These are phyloP conservation scores for Whitmania pigra DNA, from an alignment of 1,140 invertebrate species.

Conservation along the genomic window DNA sequence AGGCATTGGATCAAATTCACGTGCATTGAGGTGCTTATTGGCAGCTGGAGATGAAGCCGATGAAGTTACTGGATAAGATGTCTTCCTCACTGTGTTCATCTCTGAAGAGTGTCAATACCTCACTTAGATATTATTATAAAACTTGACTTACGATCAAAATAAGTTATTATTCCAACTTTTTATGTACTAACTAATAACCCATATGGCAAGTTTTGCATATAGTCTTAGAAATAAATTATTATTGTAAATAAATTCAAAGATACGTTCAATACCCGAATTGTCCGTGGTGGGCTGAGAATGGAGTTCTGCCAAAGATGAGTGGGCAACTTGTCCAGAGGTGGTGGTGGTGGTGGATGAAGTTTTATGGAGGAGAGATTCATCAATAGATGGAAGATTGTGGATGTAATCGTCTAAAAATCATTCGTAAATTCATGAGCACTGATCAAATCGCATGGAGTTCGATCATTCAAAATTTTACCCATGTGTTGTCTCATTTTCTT, in stretches of 20 bases:
- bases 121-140: too few species aligned
- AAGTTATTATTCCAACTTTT: too few species aligned
- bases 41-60: neutral
- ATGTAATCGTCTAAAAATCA: neutral
- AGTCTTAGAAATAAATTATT: too few species aligned
- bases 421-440: neutral
- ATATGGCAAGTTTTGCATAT: too few species aligned
- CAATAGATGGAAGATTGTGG: slow-evolving; percentile 1
- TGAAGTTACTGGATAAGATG: neutral
- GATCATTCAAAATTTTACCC: neutral
- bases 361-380: slow-evolving; percentile 4
- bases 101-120: too few species aligned
- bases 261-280: too few species aligned
- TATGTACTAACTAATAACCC: too few species aligned
- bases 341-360: neutral
- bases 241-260: too few species aligned
- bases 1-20: neutral
- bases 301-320: neutral
- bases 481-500: slow-evolving; percentile 11
- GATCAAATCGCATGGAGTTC: neutral
- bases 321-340: neutral
- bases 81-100: too few species aligned
- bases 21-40: neutral
- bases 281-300: too few species aligned
- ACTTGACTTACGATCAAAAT: too few species aligned